phyloP scores from a whole-genome alignment of 1,140 invertebrate species.

The Halesus radiatus region DNA sequence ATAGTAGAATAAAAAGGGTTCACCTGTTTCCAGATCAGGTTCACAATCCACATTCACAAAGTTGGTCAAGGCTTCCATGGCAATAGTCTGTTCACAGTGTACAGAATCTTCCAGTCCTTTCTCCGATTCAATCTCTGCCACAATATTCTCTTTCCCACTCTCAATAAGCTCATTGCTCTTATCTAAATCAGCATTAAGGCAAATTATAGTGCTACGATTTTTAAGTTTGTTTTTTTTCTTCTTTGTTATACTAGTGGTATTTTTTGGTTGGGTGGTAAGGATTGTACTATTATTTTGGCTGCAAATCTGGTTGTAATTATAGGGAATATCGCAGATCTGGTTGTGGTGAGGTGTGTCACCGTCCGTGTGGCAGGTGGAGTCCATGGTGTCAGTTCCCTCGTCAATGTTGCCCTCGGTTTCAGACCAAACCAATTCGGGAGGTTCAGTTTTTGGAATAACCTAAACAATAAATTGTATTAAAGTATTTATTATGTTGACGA shows the following conservation, averaged over 20 bases:
- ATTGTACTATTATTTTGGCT: neutral
- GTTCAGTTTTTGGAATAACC: slow-evolving; percentile 57
- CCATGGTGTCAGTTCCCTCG: slow-evolving; percentile 9
- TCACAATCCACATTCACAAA: slow-evolving; percentile 33
- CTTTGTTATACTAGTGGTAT: slow-evolving; percentile 6
- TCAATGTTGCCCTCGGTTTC: slow-evolving; percentile 11
- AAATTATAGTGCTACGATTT: slow-evolving; percentile 46
- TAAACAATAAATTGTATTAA: slow-evolving; percentile 59
- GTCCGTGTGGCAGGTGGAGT: neutral
- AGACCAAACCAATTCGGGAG: slow-evolving; percentile 26
- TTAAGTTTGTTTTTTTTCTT: slow-evolving; percentile 54
- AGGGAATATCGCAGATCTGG: neutral
- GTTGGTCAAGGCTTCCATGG: slow-evolving; percentile 17
- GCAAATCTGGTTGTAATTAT: neutral
- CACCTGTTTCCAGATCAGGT: slow-evolving; percentile 25
- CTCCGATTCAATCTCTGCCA: slow-evolving; percentile 31
- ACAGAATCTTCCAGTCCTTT: slow-evolving; percentile 19
- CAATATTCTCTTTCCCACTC: slow-evolving; percentile 37
- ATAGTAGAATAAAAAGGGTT: neutral
- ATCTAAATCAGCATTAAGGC: slow-evolving; percentile 12
- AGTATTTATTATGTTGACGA: neutral
- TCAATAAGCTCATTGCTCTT: slow-evolving; percentile 25
- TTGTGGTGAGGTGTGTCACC: neutral
- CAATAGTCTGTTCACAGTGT: slow-evolving; percentile 7
- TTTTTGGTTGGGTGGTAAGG: neutral